Evolutionary conservation across 2,797 vertebrate species (phyloP).

Genomic region (Yasuhikotakia modesta): DNA sequence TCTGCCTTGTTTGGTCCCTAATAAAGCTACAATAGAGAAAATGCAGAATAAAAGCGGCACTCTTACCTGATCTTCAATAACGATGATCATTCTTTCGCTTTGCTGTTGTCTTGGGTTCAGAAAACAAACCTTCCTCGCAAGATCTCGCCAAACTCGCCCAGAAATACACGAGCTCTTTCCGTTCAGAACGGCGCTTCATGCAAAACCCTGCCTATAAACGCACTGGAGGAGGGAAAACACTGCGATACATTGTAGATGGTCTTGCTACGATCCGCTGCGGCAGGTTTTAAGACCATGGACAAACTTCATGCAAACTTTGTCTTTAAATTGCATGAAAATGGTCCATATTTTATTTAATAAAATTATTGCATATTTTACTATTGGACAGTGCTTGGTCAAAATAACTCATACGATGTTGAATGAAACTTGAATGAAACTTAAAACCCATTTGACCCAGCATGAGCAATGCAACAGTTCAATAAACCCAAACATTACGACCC

Average conservation of each 20-base stretch:
- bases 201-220: constrained; percentile 21
- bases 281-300: background rate
- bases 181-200: background rate
- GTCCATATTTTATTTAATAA: too few relatives aligned
- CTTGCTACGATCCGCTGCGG: background rate
- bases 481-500: too few relatives aligned
- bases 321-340: too few relatives aligned
- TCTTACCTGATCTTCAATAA: constrained; percentile 57
- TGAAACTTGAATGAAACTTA: too few relatives aligned
- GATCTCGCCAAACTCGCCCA: background rate
- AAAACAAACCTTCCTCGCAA: background rate
- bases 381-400: too few relatives aligned
- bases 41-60: background rate
- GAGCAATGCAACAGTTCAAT: too few relatives aligned
- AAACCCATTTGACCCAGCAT: too few relatives aligned
- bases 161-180: background rate
- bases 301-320: too few relatives aligned
- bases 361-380: too few relatives aligned
- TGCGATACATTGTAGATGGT: background rate
- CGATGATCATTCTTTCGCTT: constrained; percentile 53
- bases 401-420: too few relatives aligned
- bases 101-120: background rate
- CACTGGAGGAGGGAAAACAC: background rate
- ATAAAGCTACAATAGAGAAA: background rate
- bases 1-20: background rate